These are phyloP conservation scores for Maccullochella peelii DNA, from an alignment of 2,113 vertebrate genomes.

Conservation along the genomic window DNA sequence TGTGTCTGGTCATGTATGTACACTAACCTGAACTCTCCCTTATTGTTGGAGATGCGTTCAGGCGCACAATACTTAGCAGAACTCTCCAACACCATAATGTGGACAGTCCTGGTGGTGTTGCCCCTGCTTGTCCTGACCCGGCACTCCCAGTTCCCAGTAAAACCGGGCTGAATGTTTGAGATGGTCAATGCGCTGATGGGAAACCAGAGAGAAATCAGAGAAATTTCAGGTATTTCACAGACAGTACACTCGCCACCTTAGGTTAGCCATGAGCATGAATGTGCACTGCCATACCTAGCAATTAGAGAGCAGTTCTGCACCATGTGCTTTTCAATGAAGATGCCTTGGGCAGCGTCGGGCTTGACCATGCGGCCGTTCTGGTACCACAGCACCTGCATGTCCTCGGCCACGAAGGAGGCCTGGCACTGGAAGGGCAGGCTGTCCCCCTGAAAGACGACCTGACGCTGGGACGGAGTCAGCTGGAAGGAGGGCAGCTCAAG, in stretches of 20 bases:
- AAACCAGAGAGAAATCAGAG: background rate
- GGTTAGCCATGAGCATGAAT: rapidly evolving
- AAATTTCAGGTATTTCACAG: background rate
- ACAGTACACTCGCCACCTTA: background rate
- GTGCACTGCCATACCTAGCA: slow-evolving; percentile 86
- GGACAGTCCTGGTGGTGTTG: slow-evolving; percentile 94
- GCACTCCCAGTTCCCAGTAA: slow-evolving; percentile 97
- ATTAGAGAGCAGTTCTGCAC: slow-evolving; percentile 98
- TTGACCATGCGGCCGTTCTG: slow-evolving; percentile 95
- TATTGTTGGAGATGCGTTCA: slow-evolving; percentile 95
- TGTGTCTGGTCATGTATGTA: background rate
- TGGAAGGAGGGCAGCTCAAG: slow-evolving; percentile 97
- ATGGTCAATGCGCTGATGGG: slow-evolving; percentile 91
- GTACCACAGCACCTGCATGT: slow-evolving; percentile 98
- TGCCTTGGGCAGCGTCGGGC: slow-evolving; percentile 92
- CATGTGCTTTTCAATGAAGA: slow-evolving; percentile 95
- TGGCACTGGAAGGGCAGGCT: slow-evolving; percentile 97
- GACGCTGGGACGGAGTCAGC: slow-evolving; percentile 94
- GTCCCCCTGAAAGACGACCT: slow-evolving; percentile 97
- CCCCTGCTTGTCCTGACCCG: slow-evolving; percentile 93
- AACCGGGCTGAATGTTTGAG: slow-evolving; percentile 96
- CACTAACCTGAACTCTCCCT: slow-evolving; percentile 96
- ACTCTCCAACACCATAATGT: slow-evolving; percentile 95
- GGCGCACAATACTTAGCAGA: slow-evolving; percentile 94
- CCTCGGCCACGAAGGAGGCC: slow-evolving; percentile 94